Percentiles rank a stretch among this genome's conserved stretches.
phyloP scores from a whole-genome alignment of 2,797 vertebrate species.

The Cossypha dichroa region DNA sequence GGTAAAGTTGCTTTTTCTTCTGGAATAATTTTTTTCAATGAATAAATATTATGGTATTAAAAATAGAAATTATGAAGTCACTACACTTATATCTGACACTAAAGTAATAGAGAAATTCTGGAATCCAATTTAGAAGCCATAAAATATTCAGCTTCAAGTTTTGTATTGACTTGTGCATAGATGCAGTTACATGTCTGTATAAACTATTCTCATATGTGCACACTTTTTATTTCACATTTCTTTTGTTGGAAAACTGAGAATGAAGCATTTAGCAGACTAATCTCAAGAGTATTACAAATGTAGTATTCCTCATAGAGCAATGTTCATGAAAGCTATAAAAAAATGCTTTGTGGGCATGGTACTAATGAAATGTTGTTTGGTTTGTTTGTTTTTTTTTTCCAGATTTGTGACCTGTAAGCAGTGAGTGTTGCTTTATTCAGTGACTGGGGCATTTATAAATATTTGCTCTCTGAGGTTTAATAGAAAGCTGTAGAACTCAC shows the following conservation, averaged over 20 bases:
- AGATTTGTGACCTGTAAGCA: background rate
- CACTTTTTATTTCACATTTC: background rate
- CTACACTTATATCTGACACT: background rate
- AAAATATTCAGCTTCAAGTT: background rate
- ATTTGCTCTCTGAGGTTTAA: background rate
- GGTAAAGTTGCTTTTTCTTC: background rate
- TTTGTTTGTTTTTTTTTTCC: background rate
- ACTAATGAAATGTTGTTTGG: background rate
- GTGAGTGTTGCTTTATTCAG: background rate
- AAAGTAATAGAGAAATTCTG: background rate
- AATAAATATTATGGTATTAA: background rate
- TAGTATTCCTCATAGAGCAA: background rate
- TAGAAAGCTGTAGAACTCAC: background rate
- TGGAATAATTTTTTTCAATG: background rate
- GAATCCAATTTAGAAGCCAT: background rate
- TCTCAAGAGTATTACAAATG: background rate
- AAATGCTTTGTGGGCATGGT: background rate
- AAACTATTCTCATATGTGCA: background rate
- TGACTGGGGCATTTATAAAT: background rate
- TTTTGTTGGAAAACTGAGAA: background rate
- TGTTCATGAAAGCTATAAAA: background rate
- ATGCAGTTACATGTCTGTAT: background rate
- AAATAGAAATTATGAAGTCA: background rate
- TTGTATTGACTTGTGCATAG: background rate
- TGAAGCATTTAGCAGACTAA: background rate